Conservation (phyloP, 64 coral and sea anemone species). For the Montipora sp. region DNA sequence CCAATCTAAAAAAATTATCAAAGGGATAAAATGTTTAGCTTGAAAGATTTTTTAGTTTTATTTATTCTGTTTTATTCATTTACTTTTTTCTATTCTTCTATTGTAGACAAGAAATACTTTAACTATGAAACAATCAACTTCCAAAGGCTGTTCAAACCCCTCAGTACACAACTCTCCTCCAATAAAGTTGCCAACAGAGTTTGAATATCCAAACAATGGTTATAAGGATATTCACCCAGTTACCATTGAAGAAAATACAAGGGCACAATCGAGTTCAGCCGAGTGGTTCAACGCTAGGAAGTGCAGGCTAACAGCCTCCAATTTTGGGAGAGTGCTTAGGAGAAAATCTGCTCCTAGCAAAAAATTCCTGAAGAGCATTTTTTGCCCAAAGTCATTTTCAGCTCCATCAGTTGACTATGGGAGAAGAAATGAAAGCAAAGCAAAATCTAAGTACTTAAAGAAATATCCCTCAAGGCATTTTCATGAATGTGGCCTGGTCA, state of each 20-base stretch:
- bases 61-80: too few relatives aligned
- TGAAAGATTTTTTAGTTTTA: too few relatives aligned
- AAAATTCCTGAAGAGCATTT: conserved; percentile 45
- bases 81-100: too few relatives aligned
- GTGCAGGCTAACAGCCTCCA: conserved; percentile 28
- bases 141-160: conserved; percentile 39
- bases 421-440: conserved; percentile 51
- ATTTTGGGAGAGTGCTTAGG: conserved; percentile 51
- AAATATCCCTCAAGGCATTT: conserved; percentile 37
- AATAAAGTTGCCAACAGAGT: conserved; percentile 15
- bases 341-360: conserved; percentile 20
- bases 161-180: conserved; percentile 38
- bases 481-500: conserved; percentile 41
- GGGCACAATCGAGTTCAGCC: conserved; percentile 18
- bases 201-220: conserved; percentile 34
- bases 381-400: conserved; percentile 46
- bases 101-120: too few relatives aligned
- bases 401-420: conserved; percentile 48
- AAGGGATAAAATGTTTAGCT: too few relatives aligned
- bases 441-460: conserved; percentile 27
- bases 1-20: too few relatives aligned
- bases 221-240: neutral
- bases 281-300: conserved; percentile 44
- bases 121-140: neutral
- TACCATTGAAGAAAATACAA: conserved; percentile 34